These are phyloP conservation scores for Chloebia gouldiae DNA, from an alignment of 2,113 vertebrate species.

Conservation along the genomic window DNA sequence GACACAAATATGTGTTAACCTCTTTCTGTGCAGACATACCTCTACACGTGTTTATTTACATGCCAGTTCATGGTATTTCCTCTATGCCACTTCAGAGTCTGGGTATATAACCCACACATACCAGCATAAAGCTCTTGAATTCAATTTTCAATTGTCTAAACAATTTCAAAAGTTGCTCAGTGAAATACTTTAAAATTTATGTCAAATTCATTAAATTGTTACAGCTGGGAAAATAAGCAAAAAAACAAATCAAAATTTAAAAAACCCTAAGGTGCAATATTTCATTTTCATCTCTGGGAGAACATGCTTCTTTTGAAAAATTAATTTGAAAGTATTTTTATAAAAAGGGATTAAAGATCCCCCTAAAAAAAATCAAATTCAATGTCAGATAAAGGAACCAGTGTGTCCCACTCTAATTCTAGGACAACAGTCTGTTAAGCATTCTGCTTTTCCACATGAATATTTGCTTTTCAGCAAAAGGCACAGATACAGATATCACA, in stretches of 20 bases:
- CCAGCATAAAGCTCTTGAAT: neutral
- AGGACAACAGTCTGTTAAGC: neutral
- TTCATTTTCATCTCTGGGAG: neutral
- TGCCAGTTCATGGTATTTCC: neutral
- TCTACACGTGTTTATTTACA: neutral
- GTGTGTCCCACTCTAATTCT: no score
- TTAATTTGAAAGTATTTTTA: neutral
- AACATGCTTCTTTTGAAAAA: neutral
- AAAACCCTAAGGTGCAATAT: neutral
- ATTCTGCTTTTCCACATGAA: rapidly evolving
- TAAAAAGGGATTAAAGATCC: neutral
- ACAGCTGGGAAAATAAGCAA: neutral
- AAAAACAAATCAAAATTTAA: neutral
- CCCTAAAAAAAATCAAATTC: neutral
- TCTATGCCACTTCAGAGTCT: neutral
- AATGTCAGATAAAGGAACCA: neutral
- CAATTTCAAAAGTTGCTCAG: neutral
- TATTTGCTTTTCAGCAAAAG: neutral
- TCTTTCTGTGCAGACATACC: neutral
- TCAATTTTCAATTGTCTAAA: neutral
- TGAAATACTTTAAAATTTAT: neutral
- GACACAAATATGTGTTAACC: neutral
- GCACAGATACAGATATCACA: neutral
- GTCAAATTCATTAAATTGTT: neutral
- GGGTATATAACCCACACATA: neutral